phyloP scores from a whole-genome alignment of 2,888 invertebrate genomes.

The Alitta virens region DNA sequence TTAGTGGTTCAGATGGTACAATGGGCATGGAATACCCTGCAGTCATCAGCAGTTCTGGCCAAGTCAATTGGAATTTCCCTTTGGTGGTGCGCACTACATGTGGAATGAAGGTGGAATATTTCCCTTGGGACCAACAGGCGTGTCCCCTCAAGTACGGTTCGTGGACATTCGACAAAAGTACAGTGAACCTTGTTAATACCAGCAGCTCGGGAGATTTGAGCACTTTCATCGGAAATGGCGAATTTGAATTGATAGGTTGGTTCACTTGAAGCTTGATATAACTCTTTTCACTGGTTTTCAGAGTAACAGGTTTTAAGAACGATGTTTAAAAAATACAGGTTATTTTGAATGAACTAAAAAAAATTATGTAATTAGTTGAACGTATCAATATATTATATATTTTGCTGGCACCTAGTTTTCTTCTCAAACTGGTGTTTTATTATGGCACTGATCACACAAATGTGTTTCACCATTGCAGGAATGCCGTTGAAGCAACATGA shows the following conservation, averaged over 20 bases:
- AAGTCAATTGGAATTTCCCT: constrained; percentile 2
- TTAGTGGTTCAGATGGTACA: too few relatives aligned
- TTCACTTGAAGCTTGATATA: too few relatives aligned
- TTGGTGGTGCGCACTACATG: not conserved
- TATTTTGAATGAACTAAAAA: too few relatives aligned
- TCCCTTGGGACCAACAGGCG: constrained; percentile 14
- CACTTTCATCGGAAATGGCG: constrained; percentile 11
- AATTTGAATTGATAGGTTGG: constrained; percentile 6
- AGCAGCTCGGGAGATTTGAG: constrained; percentile 1
- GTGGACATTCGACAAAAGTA: constrained; percentile 62
- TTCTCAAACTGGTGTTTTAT: not conserved
- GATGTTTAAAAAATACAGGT: too few relatives aligned
- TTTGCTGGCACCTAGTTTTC: too few relatives aligned
- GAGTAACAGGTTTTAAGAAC: too few relatives aligned
- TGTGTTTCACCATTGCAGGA: not conserved
- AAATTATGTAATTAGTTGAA: too few relatives aligned
- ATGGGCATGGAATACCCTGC: too few relatives aligned
- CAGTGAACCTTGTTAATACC: constrained; percentile 38
- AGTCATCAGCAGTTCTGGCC: not conserved
- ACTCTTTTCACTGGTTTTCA: too few relatives aligned
- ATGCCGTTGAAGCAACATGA: constrained; percentile 1
- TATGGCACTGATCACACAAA: not conserved
- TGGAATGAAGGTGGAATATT: not conserved
- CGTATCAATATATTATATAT: too few relatives aligned
- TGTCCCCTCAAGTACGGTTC: constrained; percentile 17